phyloP scores from a whole-genome alignment of 1,140 invertebrate species.

The Theocolax elegans region DNA sequence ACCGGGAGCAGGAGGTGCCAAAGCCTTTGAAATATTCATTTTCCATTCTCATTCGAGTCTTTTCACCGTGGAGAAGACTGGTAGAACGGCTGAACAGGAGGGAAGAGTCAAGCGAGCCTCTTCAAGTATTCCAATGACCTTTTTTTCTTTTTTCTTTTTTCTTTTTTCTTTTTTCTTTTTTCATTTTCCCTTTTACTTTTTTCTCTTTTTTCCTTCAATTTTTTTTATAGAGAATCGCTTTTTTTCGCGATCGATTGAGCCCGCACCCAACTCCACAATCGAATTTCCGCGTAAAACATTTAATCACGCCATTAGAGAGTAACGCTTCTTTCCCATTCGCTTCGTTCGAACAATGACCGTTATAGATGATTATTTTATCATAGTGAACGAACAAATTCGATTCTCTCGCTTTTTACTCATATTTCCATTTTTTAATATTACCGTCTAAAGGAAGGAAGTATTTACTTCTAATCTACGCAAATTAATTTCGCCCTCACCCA shows the following conservation, averaged over 20 bases:
- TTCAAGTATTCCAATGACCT: constrained; percentile 17
- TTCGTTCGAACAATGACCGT: not conserved
- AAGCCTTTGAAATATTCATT: constrained; percentile 37
- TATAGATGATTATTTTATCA: not conserved
- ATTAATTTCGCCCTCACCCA: too few species aligned
- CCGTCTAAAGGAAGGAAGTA: too few species aligned
- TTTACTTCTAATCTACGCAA: too few species aligned
- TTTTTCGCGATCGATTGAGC: constrained; percentile 8
- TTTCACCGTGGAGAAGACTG: constrained; percentile 2
- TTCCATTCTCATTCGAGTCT: constrained; percentile 25
- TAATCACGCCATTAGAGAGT: constrained; percentile 8
- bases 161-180: too few species aligned
- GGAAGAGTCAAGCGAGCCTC: constrained; percentile 26
- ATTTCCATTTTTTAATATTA: too few species aligned
- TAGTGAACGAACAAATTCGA: too few species aligned
- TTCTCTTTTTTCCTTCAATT: too few species aligned
- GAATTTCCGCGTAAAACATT: constrained; percentile 32
- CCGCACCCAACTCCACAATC: constrained; percentile 31
- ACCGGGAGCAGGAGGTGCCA: not conserved
- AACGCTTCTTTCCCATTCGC: not conserved
- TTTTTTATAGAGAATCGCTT: constrained; percentile 2
- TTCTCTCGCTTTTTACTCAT: too few species aligned
- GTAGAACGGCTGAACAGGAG: not conserved
- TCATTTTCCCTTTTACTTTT: too few species aligned
- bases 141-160: too few species aligned